Evolutionary conservation across 37 sponge, comb jelly and placozoan species (phyloP).

Genomic region (Halisarca cf. caerulea): DNA sequence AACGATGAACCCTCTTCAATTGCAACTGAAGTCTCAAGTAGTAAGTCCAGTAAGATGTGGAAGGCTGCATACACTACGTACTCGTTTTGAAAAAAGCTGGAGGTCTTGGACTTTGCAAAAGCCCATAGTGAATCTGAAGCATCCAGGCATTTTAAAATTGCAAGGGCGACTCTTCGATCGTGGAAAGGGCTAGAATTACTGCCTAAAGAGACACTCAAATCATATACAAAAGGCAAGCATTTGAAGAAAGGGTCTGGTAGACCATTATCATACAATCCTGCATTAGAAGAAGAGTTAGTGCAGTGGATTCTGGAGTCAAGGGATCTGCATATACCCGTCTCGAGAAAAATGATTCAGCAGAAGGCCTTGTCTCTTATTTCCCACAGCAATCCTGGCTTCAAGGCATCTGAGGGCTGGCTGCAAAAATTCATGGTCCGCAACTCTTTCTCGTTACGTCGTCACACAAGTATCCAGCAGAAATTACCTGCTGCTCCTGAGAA

Average conservation of each 20-base stretch:
- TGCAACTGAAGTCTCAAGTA: not conserved
- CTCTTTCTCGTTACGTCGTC: too few species aligned
- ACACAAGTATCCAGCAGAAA: too few species aligned
- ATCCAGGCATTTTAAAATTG: conserved; percentile 6
- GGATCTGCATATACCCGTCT: conserved; percentile 23
- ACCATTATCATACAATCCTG: conserved; percentile 1
- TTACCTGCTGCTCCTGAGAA: too few species aligned
- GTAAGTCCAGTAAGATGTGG: not conserved
- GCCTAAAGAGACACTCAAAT: not conserved
- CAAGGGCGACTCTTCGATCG: not conserved
- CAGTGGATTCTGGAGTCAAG: conserved; percentile 31
- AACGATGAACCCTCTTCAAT: not conserved
- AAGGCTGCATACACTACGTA: not conserved
- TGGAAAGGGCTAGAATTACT: conserved; percentile 1
- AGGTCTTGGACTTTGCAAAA: too few species aligned
- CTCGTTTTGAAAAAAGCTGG: not conserved
- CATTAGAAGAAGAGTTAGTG: conserved; percentile 10
- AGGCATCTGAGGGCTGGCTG: conserved; percentile 48
- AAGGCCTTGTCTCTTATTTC: not conserved
- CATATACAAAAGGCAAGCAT: not conserved
- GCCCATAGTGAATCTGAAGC: too few species aligned
- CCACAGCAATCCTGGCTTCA: conserved; percentile 9
- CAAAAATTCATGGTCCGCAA: conserved; percentile 9
- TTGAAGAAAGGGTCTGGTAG: conserved; percentile 11
- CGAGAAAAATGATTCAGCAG: conserved; percentile 10